Conservation (phyloP, 2,888 invertebrate species). For the Linnaemya tessellans region DNA sequence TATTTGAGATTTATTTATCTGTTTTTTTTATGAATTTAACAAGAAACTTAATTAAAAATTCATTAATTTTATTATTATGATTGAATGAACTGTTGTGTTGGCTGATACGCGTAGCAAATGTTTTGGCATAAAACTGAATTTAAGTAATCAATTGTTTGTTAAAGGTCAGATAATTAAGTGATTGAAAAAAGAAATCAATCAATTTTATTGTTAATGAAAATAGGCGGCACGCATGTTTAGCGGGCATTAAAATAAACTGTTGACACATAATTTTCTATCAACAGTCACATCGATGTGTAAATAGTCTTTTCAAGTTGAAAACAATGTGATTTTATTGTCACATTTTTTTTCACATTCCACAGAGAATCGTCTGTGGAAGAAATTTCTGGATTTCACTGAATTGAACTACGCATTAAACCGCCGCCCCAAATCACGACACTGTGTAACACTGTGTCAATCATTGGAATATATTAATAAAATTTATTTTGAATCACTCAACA, state of each 20-base stretch:
- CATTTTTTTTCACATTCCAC: too few relatives aligned
- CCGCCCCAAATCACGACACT: too few relatives aligned
- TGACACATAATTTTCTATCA: not conserved
- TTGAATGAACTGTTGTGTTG: not conserved
- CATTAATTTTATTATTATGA: not conserved
- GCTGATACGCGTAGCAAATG: not conserved
- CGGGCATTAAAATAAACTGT: not conserved
- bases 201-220: not conserved
- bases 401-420: too few relatives aligned
- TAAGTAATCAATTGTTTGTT: not conserved
- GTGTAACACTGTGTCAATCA: not conserved
- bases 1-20: not conserved
- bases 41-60: not conserved
- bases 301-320: too few relatives aligned
- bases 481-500: not conserved
- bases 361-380: too few relatives aligned
- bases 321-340: too few relatives aligned
- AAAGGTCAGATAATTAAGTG: too few relatives aligned
- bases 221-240: not conserved
- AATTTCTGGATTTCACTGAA: too few relatives aligned
- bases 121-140: not conserved
- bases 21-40: not conserved
- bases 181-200: not conserved
- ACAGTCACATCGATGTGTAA: too few relatives aligned
- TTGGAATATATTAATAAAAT: not conserved